Percentiles rank a stretch among this genome's conserved stretches.
Evolutionary conservation across 1,140 invertebrate genomes (phyloP).

Genomic region (Cyclargus thomasi): DNA sequence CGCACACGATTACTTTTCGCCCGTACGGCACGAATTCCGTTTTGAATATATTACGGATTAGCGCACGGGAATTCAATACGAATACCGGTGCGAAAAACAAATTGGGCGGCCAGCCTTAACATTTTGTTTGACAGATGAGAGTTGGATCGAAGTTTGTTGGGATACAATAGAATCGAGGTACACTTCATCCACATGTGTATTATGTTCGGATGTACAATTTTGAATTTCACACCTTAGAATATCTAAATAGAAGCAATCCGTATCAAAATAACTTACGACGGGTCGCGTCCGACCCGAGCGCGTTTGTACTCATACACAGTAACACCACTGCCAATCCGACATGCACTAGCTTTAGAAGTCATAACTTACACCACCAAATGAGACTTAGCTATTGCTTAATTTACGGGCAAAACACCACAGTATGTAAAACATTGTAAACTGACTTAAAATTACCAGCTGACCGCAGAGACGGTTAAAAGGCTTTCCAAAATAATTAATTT

Average conservation of each 20-base stretch:
- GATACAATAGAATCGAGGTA: too few species aligned
- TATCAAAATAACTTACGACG: conserved; percentile 63
- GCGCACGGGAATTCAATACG: too few species aligned
- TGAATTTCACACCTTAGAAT: conserved; percentile 33
- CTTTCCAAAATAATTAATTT: neutral
- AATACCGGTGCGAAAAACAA: too few species aligned
- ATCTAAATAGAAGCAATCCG: conserved; percentile 45
- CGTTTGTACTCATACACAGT: conserved; percentile 72
- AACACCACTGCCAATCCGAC: conserved; percentile 43
- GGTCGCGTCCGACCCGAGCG: conserved; percentile 30
- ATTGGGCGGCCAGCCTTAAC: too few species aligned
- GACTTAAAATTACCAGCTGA: conserved; percentile 1
- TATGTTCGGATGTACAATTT: conserved; percentile 28
- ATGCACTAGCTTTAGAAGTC: conserved; percentile 50
- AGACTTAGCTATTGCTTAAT: conserved; percentile 54
- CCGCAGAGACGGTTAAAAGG: neutral
- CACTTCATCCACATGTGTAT: neutral
- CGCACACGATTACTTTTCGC: too few species aligned
- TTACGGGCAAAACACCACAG: conserved; percentile 41
- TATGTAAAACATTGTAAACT: conserved; percentile 31
- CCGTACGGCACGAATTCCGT: too few species aligned
- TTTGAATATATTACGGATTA: too few species aligned
- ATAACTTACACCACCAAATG: conserved; percentile 38
- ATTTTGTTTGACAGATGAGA: too few species aligned
- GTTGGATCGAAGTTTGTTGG: too few species aligned